Conservation (phyloP, 2,113 vertebrate species). For the Narcine bancroftii region DNA sequence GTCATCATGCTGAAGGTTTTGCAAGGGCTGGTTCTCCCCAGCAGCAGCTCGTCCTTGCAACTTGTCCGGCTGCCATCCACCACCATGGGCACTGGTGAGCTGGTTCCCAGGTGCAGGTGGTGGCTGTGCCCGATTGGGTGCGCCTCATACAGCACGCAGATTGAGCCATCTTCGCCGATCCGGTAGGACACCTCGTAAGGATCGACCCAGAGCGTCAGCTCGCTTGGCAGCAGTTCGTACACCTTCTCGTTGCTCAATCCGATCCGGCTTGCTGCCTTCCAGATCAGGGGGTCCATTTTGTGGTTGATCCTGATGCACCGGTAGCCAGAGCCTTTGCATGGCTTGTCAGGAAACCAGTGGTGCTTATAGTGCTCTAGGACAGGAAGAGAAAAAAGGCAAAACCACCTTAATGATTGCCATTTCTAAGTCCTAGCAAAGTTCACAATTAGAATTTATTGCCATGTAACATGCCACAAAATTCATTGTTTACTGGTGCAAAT, state of each 20-base stretch:
- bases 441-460: no score
- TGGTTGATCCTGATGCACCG: constrained; percentile 99
- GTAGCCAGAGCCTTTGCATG: constrained; percentile 95
- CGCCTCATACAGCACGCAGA: constrained; percentile 96
- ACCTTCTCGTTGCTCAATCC: constrained; percentile 95
- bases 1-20: constrained; percentile 99
- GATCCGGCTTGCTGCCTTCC: constrained; percentile 90
- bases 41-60: constrained; percentile 97
- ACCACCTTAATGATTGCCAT: no score
- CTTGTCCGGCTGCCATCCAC: constrained; percentile 96
- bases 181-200: constrained; percentile 97
- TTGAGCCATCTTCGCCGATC: constrained; percentile 96
- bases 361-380: constrained; percentile 92
- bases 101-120: constrained; percentile 38
- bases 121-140: constrained; percentile 62
- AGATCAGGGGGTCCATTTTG: constrained; percentile 98
- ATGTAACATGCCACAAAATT: no score
- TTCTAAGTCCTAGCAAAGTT: neutral
- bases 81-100: constrained; percentile 68
- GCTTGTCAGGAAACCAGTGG: constrained; percentile 98
- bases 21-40: constrained; percentile 91
- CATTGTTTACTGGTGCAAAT: no score
- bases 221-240: constrained; percentile 91
- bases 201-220: constrained; percentile 98
- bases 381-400: constrained; percentile 39